Percentiles rank a stretch among this genome's conserved stretches.
phyloP scores from a whole-genome alignment of 2,113 vertebrate species.

The Bubalus kerabau region DNA sequence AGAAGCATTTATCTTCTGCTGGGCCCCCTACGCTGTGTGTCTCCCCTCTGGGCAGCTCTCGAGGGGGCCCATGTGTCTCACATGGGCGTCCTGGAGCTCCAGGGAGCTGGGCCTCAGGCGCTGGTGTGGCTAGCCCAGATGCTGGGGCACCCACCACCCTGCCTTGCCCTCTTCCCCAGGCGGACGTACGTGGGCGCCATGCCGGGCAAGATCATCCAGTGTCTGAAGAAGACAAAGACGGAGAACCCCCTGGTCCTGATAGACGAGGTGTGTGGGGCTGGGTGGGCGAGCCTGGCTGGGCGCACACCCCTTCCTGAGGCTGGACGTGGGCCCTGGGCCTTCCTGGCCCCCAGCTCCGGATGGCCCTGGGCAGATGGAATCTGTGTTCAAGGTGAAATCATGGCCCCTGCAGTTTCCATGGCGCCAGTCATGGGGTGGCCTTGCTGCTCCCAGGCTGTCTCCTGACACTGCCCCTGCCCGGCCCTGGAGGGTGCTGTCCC shows the following conservation, averaged over 20 bases:
- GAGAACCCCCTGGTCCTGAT: constrained; percentile 97
- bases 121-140: too few species aligned
- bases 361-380: background rate
- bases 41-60: fast-evolving
- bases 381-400: fast-evolving
- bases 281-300: background rate
- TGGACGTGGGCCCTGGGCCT: background rate
- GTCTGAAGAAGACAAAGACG: constrained; percentile 97
- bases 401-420: fast-evolving
- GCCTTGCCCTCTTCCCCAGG: constrained; percentile 71
- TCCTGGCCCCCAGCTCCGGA: background rate
- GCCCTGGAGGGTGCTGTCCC: background rate
- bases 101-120: too few species aligned
- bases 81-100: background rate
- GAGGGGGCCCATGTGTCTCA: background rate
- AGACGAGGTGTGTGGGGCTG: constrained; percentile 86
- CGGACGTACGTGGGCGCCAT: constrained; percentile 98
- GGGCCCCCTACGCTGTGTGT: fast-evolving
- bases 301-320: background rate
- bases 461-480: background rate
- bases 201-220: constrained; percentile 99
- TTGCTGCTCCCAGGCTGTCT: background rate
- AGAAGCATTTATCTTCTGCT: fast-evolving
- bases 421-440: background rate
- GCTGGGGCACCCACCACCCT: fast-evolving